Percentiles rank a stretch among this genome's conserved stretches.
Conservation (phyloP, 1,140 invertebrate genomes). For the Nautilus pompilius region DNA sequence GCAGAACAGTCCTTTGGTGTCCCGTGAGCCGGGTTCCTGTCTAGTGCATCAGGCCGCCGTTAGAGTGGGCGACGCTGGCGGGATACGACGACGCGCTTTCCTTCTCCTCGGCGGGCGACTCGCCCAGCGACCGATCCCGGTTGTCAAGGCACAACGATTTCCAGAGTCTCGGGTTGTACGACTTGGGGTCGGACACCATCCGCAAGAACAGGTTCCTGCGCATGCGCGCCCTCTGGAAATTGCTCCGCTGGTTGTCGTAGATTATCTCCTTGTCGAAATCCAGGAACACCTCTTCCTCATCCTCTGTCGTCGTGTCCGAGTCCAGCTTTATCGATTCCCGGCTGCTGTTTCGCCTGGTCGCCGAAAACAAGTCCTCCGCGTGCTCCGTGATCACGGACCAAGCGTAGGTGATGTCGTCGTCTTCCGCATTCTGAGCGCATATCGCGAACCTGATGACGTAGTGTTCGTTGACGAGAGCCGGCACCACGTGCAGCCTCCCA, state of each 20-base stretch:
- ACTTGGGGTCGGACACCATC: slow-evolving; percentile 92
- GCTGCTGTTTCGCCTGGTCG: slow-evolving; percentile 9
- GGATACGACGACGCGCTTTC: no score
- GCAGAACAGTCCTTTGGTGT: no score
- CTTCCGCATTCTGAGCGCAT: slow-evolving; percentile 41
- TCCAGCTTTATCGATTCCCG: slow-evolving; percentile 18
- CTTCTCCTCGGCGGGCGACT: not conserved
- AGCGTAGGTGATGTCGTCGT: slow-evolving; percentile 83
- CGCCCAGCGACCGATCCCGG: no score
- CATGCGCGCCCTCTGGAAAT: slow-evolving; percentile 31
- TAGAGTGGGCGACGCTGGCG: no score
- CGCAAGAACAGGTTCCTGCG: slow-evolving; percentile 89
- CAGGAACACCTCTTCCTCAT: slow-evolving; percentile 22
- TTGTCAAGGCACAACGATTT: slow-evolving; percentile 30
- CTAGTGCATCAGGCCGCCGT: no score
- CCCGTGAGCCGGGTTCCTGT: no score
- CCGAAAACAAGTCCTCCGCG: slow-evolving; percentile 12
- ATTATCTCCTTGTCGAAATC: slow-evolving; percentile 39
- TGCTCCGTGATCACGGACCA: slow-evolving; percentile 62
- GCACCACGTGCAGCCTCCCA: slow-evolving; percentile 96
- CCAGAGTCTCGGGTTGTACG: slow-evolving; percentile 78
- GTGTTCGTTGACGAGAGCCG: slow-evolving; percentile 81
- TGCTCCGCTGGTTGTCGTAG: slow-evolving; percentile 41
- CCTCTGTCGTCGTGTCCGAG: slow-evolving; percentile 8
- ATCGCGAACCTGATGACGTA: slow-evolving; percentile 75